These are phyloP conservation scores for Thysanoteuthis rhombus DNA, from an alignment of 2,888 invertebrate genomes.

Conservation along the genomic window DNA sequence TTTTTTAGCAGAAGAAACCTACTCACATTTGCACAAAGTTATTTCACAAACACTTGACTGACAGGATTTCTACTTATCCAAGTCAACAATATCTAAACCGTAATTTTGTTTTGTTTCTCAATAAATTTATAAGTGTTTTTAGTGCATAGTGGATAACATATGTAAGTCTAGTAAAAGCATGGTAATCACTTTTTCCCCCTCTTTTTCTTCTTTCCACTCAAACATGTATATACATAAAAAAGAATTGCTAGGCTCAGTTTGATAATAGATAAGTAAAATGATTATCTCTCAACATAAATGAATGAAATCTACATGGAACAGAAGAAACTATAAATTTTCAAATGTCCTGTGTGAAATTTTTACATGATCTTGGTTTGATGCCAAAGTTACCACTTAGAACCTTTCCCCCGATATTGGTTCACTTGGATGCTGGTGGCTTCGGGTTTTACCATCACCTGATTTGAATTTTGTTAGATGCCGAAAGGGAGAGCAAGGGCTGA, in stretches of 20 bases:
- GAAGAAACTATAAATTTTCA: neutral
- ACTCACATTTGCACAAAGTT: neutral
- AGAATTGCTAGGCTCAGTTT: neutral
- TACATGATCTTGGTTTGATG: neutral
- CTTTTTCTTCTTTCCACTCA: neutral
- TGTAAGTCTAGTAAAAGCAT: neutral
- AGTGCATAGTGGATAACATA: neutral
- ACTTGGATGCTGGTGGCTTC: neutral
- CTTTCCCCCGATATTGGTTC: neutral
- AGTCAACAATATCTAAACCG: neutral
- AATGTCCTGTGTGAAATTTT: neutral
- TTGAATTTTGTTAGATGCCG: neutral
- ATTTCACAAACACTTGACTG: neutral
- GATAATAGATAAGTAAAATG: neutral
- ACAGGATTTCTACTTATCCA: neutral
- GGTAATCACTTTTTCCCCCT: neutral
- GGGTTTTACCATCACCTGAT: neutral
- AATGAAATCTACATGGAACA: neutral
- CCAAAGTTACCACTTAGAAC: neutral
- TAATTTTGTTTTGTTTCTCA: neutral
- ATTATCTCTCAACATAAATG: neutral
- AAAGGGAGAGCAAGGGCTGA: neutral
- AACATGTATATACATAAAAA: neutral
- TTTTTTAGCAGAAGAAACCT: no score
- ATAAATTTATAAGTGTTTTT: neutral